These are phyloP conservation scores for Hydraecia micacea DNA, from an alignment of 2,888 invertebrate genomes.

Conservation along the genomic window DNA sequence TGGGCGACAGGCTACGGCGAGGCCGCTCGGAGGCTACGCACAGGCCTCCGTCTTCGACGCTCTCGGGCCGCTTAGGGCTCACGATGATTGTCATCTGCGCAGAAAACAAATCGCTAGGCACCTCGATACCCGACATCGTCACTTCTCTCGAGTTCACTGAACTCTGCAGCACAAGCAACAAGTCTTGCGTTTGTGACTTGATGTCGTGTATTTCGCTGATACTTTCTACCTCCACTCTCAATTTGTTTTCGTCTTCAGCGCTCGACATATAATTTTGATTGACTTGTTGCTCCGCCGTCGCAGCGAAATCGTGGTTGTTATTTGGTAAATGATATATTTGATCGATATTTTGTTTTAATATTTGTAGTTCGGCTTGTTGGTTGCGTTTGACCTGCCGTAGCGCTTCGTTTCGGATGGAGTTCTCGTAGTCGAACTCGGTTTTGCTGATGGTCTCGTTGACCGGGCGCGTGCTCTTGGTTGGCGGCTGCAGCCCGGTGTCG, in stretches of 20 bases:
- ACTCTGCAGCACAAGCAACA: slow-evolving; percentile 76
- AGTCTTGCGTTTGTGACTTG: slow-evolving; percentile 65
- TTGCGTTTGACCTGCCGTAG: slow-evolving; percentile 55
- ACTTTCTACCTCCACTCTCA: slow-evolving; percentile 77
- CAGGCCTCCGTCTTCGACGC: not conserved
- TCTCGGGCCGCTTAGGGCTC: slow-evolving; percentile 72
- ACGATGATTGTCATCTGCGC: slow-evolving; percentile 77
- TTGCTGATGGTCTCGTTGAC: slow-evolving; percentile 20
- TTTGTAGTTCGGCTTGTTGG: slow-evolving; percentile 72
- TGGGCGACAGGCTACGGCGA: slow-evolving; percentile 61
- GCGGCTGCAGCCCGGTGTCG: slow-evolving; percentile 11
- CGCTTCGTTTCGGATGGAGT: slow-evolving; percentile 40
- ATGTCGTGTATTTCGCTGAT: slow-evolving; percentile 68
- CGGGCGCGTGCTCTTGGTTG: not conserved
- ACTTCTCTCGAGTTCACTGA: slow-evolving; percentile 67
- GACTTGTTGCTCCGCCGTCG: slow-evolving; percentile 23
- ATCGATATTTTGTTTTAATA: slow-evolving; percentile 74
- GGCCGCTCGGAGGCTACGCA: not conserved
- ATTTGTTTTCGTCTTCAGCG: slow-evolving; percentile 65
- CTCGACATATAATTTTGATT: slow-evolving; percentile 8
- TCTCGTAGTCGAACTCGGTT: slow-evolving; percentile 15
- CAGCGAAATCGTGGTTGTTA: slow-evolving; percentile 24
- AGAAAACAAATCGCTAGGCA: slow-evolving; percentile 57
- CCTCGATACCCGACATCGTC: slow-evolving; percentile 49
- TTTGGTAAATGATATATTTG: slow-evolving; percentile 73